Percentiles rank a stretch among this genome's conserved stretches.
Conservation (phyloP, 2,888 invertebrate genomes). For the Drosophila paramelanica region DNA sequence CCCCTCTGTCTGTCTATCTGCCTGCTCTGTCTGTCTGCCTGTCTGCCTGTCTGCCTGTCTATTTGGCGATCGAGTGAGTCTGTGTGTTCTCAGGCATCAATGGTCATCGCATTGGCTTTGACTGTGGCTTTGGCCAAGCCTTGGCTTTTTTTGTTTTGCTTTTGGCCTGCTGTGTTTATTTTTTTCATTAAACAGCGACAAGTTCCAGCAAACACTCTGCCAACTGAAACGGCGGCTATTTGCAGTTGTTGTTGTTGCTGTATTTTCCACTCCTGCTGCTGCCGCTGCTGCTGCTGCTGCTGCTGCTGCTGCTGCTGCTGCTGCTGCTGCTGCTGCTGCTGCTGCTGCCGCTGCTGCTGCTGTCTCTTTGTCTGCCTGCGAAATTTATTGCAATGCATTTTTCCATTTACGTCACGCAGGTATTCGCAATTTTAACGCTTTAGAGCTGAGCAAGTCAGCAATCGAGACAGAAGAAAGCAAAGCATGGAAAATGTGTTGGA, state of each 20-base stretch:
- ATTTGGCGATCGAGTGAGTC: slow-evolving; percentile 32
- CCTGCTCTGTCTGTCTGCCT: slow-evolving; percentile 25
- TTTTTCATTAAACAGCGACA: slow-evolving; percentile 58
- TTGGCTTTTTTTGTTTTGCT: slow-evolving; percentile 27
- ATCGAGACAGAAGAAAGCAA: slow-evolving; percentile 25
- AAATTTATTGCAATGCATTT: slow-evolving; percentile 75
- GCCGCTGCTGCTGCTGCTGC: slow-evolving; percentile 27
- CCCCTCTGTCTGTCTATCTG: slow-evolving; percentile 17
- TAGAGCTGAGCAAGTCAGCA: slow-evolving; percentile 20
- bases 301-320: slow-evolving; percentile 22
- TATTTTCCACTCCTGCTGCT: slow-evolving; percentile 16
- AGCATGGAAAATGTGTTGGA: slow-evolving; percentile 28
- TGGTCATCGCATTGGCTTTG: slow-evolving; percentile 51
- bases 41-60: slow-evolving; percentile 17
- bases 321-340: slow-evolving; percentile 34
- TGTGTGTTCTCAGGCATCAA: slow-evolving; percentile 78
- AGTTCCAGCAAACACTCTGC: slow-evolving; percentile 55
- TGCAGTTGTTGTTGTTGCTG: slow-evolving; percentile 30
- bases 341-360: slow-evolving; percentile 21
- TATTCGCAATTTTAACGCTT: slow-evolving; percentile 71
- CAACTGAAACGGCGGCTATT: slow-evolving; percentile 45
- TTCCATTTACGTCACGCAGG: slow-evolving; percentile 68
- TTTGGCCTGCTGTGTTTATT: slow-evolving; percentile 50
- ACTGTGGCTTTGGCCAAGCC: slow-evolving; percentile 56
- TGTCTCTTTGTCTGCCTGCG: slow-evolving; percentile 45